Base-by-base conservation (phyloP, 2,113 vertebrate genomes). In the Chloebia gouldiae region DNA sequence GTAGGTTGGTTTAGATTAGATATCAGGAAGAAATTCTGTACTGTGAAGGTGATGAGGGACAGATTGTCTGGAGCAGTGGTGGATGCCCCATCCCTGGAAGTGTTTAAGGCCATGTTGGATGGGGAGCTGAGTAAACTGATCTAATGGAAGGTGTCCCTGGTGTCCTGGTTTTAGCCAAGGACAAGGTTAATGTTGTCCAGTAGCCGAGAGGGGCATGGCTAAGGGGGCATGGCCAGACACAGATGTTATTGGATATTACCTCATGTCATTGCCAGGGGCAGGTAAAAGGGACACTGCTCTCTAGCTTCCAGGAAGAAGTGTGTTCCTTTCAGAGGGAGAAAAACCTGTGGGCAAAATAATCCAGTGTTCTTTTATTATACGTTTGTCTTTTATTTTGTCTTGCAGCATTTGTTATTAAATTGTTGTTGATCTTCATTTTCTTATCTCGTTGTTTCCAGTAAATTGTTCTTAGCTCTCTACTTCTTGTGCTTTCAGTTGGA, bases 251-350 rank as follows among this genome's bases (percentile, higher is more conserved):
- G 30, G n/a, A 13, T 25, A 27, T 9, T 42, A 15, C 13, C 14
- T 81, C 28, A 10, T 15, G 24, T 25, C 45, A 45, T 66, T 30
- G 20, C 15, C 20, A 51, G 28, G n/a, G 19, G 5, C n/a, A 39
- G 69, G 11, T 0, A 0, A 23, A 81, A 37, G 22, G 22, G 10
- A 14, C 0, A 3, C 54, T 35, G 31, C 31, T 50, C 35, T 80
- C 31, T 57, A 27, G 11, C 16, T 60, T 51, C 24, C 16, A n/a
- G n/a, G 20, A n/a, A 45, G 23, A 66, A 66, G 13, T 1, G 1
- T 25, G 8, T 3, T 68, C 39, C 37, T 44, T 59, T 44, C 33
- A 18, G 37, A 76, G 17, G 31, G 37, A 42, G 33, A 77, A 68
- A 68, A 68, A 22, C 17, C 68, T 39, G 17, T 51, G 72, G 44